Evolutionary conservation across 2,888 invertebrate genomes (phyloP).

Genomic region (Pecten maximus): DNA sequence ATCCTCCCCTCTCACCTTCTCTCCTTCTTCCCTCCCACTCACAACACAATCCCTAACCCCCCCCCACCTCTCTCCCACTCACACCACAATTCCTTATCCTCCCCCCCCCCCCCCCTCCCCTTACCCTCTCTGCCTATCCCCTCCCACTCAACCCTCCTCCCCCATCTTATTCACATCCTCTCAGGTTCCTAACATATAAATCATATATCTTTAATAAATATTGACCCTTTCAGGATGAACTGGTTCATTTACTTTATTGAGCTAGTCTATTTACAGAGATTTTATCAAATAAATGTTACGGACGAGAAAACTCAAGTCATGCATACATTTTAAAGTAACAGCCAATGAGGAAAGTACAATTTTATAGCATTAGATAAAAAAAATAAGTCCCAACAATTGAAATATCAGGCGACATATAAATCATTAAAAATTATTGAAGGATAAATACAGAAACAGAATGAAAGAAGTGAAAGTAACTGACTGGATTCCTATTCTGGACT

Average conservation of each 20-base stretch:
- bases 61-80: background rate
- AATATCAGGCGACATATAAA: background rate
- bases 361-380: background rate
- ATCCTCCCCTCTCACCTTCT: background rate
- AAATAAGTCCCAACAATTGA: background rate
- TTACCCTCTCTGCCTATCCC: background rate
- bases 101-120: background rate
- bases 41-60: background rate
- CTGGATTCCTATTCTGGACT: too few species aligned
- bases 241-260: background rate
- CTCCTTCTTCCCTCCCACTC: background rate
- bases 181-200: background rate
- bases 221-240: background rate
- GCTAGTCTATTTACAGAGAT: background rate
- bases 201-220: background rate
- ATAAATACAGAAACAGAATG: too few species aligned
- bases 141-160: background rate
- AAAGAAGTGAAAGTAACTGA: too few species aligned
- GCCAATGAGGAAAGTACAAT: background rate
- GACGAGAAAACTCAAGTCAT: background rate
- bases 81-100: background rate
- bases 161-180: background rate
- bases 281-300: slow-evolving; percentile 4
- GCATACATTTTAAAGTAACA: background rate
- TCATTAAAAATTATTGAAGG: background rate